Percentiles rank a stretch among this genome's conserved stretches.
phyloP scores from a whole-genome alignment of 2,888 invertebrate species.

The Nephrotoma appendiculata region DNA sequence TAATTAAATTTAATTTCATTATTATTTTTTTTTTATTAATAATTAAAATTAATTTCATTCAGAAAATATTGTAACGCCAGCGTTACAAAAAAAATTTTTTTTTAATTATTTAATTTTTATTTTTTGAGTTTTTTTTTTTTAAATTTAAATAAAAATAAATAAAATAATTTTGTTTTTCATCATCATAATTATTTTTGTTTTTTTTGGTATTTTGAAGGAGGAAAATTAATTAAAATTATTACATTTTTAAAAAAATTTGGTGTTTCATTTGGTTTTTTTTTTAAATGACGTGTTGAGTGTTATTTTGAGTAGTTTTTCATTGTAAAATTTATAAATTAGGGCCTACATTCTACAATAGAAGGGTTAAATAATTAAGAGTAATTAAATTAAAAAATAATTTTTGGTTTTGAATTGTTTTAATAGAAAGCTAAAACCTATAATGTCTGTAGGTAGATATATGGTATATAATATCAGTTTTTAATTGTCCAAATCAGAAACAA shows the following conservation, averaged over 20 bases:
- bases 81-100: neutral
- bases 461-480: neutral
- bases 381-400: neutral
- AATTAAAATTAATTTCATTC: neutral
- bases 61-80: constrained; percentile 1
- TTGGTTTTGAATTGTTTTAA: neutral
- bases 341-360: neutral
- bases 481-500: neutral
- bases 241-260: neutral
- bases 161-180: neutral
- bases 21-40: neutral
- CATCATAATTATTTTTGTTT: neutral
- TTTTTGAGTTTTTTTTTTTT: neutral
- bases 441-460: neutral
- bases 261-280: neutral
- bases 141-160: neutral
- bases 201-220: neutral
- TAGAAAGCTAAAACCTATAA: neutral
- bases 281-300: neutral
- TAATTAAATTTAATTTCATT: neutral
- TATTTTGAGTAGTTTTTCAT: neutral
- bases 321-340: neutral
- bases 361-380: neutral
- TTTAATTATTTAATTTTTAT: neutral
- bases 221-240: neutral